Evolutionary conservation across 2,888 invertebrate genomes (phyloP).

Genomic region (Melangyna quadrimaculata): DNA sequence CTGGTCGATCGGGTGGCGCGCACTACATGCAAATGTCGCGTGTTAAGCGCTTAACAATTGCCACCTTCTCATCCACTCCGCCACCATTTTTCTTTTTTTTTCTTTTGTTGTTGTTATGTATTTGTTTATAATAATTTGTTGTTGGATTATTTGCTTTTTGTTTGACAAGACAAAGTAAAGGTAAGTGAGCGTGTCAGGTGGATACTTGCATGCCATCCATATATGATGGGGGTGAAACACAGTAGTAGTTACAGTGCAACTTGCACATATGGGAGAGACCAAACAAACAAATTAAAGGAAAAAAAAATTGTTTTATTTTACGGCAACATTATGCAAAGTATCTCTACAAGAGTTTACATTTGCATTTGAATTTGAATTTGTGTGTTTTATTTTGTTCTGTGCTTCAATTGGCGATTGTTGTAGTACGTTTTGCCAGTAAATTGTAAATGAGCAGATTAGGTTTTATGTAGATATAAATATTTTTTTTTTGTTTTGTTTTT

Average conservation of each 20-base stretch:
- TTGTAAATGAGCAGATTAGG: constrained; percentile 59
- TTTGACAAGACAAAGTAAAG: constrained; percentile 18
- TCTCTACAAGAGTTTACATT: constrained; percentile 44
- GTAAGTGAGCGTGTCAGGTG: constrained; percentile 37
- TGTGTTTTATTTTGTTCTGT: constrained; percentile 8
- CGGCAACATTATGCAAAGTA: constrained; percentile 64
- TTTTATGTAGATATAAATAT: background rate
- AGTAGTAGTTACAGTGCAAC: background rate
- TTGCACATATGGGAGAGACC: constrained; percentile 22
- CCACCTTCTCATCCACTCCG: constrained; percentile 45
- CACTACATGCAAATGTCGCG: constrained; percentile 65
- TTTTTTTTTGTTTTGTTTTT: constrained; percentile 20
- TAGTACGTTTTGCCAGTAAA: constrained; percentile 35
- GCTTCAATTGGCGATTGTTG: constrained; percentile 39
- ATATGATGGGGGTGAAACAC: constrained; percentile 34
- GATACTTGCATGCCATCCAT: constrained; percentile 55
- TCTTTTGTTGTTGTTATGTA: no score
- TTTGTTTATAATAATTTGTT: constrained; percentile 8
- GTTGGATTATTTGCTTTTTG: background rate
- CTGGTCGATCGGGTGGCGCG: constrained; percentile 50
- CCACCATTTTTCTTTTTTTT: background rate
- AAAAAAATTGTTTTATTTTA: constrained; percentile 7
- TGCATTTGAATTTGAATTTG: constrained; percentile 50
- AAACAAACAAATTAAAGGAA: background rate
- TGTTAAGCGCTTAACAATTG: constrained; percentile 66